Percentiles rank a stretch among this genome's conserved stretches.
phyloP scores from a whole-genome alignment of 2,113 vertebrate genomes.

The Chinchilla lanigera region DNA sequence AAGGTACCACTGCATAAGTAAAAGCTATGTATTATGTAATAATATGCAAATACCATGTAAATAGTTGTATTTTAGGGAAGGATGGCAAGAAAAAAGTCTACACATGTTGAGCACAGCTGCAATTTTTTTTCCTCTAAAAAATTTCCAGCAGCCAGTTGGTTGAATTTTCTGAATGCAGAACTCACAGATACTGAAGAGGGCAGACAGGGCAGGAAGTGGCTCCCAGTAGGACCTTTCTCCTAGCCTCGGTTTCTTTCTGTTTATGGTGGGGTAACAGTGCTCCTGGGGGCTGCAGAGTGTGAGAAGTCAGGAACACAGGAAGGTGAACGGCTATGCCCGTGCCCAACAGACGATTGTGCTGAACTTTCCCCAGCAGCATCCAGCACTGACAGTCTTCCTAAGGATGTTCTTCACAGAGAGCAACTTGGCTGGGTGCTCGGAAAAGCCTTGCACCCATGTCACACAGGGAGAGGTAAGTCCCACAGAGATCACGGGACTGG shows the following conservation, averaged over 20 bases:
- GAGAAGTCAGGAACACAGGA: background rate
- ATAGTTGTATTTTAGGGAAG: background rate
- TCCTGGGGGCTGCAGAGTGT: background rate
- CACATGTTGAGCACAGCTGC: background rate
- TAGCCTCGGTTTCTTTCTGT: background rate
- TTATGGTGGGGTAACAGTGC: background rate
- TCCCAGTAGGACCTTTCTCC: background rate
- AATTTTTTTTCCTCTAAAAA: background rate
- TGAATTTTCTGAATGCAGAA: background rate
- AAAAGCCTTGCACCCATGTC: background rate
- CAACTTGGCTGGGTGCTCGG: background rate
- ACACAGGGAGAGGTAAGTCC: background rate
- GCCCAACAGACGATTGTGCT: background rate
- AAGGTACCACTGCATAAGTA: background rate
- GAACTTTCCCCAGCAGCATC: background rate
- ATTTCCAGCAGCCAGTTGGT: background rate
- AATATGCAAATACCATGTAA: background rate
- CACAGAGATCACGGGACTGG: background rate
- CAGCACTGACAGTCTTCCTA: background rate
- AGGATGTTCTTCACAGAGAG: background rate
- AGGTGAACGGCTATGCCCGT: background rate
- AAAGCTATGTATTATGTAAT: background rate
- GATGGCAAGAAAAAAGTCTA: background rate
- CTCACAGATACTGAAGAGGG: background rate
- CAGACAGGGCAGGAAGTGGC: background rate